Percentiles rank a stretch among this genome's conserved stretches.
These are phyloP conservation scores for Muschampia plurimacula DNA, from an alignment of 2,888 invertebrate genomes.

Conservation along the genomic window DNA sequence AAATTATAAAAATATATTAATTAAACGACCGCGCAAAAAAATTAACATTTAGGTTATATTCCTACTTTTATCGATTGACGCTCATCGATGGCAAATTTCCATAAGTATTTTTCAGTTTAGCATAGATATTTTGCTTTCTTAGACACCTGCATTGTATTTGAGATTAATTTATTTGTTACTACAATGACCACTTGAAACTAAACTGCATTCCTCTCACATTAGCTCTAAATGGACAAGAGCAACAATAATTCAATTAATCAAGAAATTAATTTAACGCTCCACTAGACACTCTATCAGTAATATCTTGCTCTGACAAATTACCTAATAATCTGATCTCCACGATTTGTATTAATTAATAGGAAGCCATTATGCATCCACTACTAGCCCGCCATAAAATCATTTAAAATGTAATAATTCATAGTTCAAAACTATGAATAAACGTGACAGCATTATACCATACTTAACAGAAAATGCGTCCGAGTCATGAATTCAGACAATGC, in stretches of 20 bases:
- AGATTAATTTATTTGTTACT: constrained; percentile 12
- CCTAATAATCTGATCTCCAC: constrained; percentile 40
- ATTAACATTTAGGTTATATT: too few species aligned
- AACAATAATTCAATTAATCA: constrained; percentile 38
- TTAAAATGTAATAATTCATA: constrained; percentile 43
- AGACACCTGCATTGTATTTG: not conserved
- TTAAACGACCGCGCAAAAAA: too few species aligned
- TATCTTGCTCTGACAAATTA: constrained; percentile 38
- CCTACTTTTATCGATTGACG: too few species aligned
- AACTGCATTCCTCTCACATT: constrained; percentile 32
- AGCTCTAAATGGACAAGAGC: constrained; percentile 17
- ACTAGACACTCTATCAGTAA: constrained; percentile 30
- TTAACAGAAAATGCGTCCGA: constrained; percentile 46
- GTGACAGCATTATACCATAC: constrained; percentile 50
- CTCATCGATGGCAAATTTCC: not conserved
- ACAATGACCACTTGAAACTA: constrained; percentile 14
- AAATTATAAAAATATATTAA: too few species aligned
- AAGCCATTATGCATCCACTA: constrained; percentile 44
- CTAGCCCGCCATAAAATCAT: constrained; percentile 43
- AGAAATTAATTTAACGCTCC: constrained; percentile 34
- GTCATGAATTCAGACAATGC: constrained; percentile 45
- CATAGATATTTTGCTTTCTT: not conserved
- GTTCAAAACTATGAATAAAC: constrained; percentile 48
- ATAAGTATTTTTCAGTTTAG: too few species aligned
- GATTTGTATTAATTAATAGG: constrained; percentile 45